Conservation (phyloP, 1,140 invertebrate species). For the Drosophila kurseongensis region DNA sequence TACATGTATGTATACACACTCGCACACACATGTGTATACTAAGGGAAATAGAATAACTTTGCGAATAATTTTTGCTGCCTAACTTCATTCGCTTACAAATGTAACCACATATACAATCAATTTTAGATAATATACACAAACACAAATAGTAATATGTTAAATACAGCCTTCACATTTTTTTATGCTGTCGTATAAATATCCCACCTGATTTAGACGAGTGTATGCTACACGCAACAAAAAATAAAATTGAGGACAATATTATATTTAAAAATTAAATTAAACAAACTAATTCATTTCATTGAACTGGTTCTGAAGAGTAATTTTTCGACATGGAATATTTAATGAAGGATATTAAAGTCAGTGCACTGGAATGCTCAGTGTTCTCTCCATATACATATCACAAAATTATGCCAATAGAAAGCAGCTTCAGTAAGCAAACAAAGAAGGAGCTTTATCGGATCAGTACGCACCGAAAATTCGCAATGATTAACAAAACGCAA, state of each 20-base stretch:
- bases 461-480: constrained; percentile 29
- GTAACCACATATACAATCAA: not conserved
- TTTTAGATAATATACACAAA: constrained; percentile 7
- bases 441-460: constrained; percentile 7
- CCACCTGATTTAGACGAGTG: constrained; percentile 37
- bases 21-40: constrained; percentile 13
- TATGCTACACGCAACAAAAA: constrained; percentile 34
- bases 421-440: not conserved
- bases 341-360: not conserved
- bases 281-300: not conserved
- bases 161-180: constrained; percentile 7
- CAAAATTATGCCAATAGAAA: constrained; percentile 13
- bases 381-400: constrained; percentile 26
- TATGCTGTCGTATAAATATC: constrained; percentile 34
- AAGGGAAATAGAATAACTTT: constrained; percentile 41
- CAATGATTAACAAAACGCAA: constrained; percentile 32
- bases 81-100: not conserved
- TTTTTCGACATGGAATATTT: constrained; percentile 4
- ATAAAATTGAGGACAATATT: not conserved
- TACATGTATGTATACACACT: constrained; percentile 13
- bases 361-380: constrained; percentile 22
- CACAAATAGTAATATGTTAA: constrained; percentile 37
- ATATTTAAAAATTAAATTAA: not conserved
- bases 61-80: constrained; percentile 30
- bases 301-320: not conserved